A percentile compares a stretch with the other conserved stretches of the same genome.
Evolutionary conservation across 2,113 vertebrate genomes (phyloP).

Genomic region (Sylvicapra grimmia): DNA sequence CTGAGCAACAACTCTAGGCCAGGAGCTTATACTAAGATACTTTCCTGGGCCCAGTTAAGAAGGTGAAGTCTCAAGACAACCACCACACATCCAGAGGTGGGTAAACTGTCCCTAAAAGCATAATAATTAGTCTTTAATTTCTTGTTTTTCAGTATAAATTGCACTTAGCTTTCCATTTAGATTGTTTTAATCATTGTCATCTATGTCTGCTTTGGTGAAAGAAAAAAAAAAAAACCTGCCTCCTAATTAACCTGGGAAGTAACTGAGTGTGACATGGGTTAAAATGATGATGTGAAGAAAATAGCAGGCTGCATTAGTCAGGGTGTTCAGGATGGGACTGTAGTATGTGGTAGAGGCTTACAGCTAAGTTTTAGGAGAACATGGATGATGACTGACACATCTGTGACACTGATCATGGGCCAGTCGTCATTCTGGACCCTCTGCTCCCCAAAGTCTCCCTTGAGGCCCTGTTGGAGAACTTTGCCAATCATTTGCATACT

Average conservation of each 20-base stretch:
- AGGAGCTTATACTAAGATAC: background rate
- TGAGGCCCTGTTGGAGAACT: background rate
- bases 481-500: background rate
- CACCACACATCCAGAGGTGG: background rate
- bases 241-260: background rate
- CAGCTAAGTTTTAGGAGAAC: background rate
- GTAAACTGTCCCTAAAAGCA: conserved; percentile 8
- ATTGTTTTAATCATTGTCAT: background rate
- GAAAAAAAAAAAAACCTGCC: background rate
- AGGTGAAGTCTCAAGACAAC: background rate
- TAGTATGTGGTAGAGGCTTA: background rate
- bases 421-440: background rate
- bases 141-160: conserved; percentile 1
- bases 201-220: background rate
- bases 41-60: background rate
- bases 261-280: background rate
- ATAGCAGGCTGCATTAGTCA: background rate
- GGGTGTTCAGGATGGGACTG: background rate
- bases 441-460: background rate
- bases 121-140: background rate
- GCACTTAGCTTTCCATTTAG: conserved; percentile 10
- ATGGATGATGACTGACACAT: background rate
- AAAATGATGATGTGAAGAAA: background rate
- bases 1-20: conserved; percentile 53
- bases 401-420: background rate